These are phyloP conservation scores for Stichodactyla mertensii DNA, from an alignment of 64 coral and sea anemone species.

Conservation along the genomic window DNA sequence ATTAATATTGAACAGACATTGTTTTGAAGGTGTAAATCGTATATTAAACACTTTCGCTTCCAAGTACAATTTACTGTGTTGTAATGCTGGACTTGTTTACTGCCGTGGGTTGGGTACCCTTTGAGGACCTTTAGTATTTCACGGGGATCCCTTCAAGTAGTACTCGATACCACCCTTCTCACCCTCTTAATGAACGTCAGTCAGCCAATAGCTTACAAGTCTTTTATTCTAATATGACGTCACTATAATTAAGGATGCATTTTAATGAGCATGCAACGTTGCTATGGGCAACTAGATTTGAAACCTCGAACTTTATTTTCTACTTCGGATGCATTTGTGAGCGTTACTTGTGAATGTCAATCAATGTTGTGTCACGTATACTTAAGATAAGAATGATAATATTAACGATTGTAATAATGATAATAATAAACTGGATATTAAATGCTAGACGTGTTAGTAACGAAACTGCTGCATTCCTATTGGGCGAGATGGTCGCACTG, in stretches of 20 bases:
- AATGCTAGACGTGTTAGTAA: constrained; percentile 1
- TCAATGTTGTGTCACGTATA: constrained; percentile 1
- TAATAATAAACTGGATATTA: constrained; percentile 11
- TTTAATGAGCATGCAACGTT: not conserved
- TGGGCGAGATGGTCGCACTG: not conserved
- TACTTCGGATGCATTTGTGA: not conserved
- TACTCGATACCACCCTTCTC: not conserved
- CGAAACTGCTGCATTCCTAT: not conserved
- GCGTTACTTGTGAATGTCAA: not conserved
- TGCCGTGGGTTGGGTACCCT: not conserved
- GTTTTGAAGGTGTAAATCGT: constrained; percentile 25
- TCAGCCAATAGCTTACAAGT: not conserved
- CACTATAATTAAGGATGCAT: not conserved
- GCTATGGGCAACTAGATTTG: constrained; percentile 6
- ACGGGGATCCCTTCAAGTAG: too few relatives aligned
- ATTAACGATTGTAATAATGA: constrained; percentile 13
- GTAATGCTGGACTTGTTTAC: not conserved
- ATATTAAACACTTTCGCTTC: constrained; percentile 28
- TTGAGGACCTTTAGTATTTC: not conserved
- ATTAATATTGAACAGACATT: constrained; percentile 22
- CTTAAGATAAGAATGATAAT: constrained; percentile 2
- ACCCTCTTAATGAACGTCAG: not conserved
- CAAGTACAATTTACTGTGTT: not conserved
- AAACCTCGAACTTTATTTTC: not conserved
- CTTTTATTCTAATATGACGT: not conserved